Percentiles rank a stretch among this genome's conserved stretches.
Conservation (phyloP, 2,888 invertebrate genomes). For the Lasioglossum zephyrum region DNA sequence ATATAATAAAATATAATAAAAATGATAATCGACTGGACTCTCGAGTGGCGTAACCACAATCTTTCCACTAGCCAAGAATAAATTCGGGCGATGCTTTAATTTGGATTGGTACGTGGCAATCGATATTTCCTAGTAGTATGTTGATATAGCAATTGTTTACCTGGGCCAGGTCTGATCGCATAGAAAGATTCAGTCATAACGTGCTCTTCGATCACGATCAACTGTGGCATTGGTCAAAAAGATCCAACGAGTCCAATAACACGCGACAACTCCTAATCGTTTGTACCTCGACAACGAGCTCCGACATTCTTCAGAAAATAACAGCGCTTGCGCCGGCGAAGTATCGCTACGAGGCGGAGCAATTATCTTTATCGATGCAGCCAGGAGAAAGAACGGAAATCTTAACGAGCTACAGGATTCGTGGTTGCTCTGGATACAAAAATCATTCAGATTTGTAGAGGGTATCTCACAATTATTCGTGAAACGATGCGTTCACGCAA, state of each 20-base stretch:
- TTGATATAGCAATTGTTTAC: conserved; percentile 3
- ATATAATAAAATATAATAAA: not conserved
- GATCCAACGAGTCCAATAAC: not conserved
- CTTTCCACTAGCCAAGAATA: not conserved
- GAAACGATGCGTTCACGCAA: not conserved
- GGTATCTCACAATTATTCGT: not conserved
- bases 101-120: not conserved
- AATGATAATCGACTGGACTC: not conserved
- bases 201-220: not conserved
- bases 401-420: not conserved
- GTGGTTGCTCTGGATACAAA: not conserved
- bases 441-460: not conserved
- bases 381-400: not conserved
- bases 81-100: not conserved
- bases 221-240: not conserved
- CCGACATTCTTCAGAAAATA: not conserved
- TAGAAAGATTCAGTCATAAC: not conserved
- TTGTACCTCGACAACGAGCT: not conserved
- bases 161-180: not conserved
- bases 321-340: not conserved
- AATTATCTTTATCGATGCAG: conserved; percentile 26
- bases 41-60: not conserved
- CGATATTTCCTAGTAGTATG: not conserved
- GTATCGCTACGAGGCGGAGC: conserved; percentile 2
- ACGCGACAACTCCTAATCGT: not conserved